Evolutionary conservation across 2,797 vertebrate species (phyloP).

Genomic region (Cercopithecus mitis): DNA sequence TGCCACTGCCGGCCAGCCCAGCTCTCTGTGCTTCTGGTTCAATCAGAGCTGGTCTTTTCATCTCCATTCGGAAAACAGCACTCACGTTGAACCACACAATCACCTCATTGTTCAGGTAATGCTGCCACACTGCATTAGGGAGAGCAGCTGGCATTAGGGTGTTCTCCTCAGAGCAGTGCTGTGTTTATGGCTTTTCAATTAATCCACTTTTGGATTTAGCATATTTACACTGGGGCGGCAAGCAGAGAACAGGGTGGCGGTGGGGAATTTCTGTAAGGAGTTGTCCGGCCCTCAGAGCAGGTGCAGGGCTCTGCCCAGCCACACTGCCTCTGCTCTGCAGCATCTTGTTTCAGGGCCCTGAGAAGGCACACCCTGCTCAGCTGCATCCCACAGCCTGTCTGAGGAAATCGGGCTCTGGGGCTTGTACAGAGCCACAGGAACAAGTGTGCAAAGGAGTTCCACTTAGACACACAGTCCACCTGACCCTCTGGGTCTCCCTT

Average conservation of each 20-base stretch:
- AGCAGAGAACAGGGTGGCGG: fast-evolving
- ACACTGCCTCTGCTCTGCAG: fast-evolving
- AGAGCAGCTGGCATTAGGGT: fast-evolving
- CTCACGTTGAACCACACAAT: fast-evolving
- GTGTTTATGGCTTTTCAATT: fast-evolving
- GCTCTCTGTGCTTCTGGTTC: fast-evolving
- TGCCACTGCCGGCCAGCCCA: fast-evolving
- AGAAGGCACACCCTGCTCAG: too few species aligned
- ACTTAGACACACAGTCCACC: fast-evolving
- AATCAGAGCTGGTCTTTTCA: fast-evolving
- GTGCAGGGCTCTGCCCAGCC: fast-evolving
- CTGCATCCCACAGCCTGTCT: fast-evolving
- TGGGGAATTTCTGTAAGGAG: fast-evolving
- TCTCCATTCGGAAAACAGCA: fast-evolving
- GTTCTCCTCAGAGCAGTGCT: fast-evolving
- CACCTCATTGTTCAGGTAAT: fast-evolving
- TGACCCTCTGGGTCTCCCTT: background rate
- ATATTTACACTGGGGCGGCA: fast-evolving
- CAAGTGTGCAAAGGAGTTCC: fast-evolving
- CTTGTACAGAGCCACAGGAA: fast-evolving
- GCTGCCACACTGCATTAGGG: fast-evolving
- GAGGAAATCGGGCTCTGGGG: fast-evolving
- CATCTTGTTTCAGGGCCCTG: background rate
- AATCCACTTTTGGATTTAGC: background rate
- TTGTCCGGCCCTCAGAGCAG: fast-evolving